A percentile compares a stretch with the other conserved stretches of the same genome.
phyloP scores from a whole-genome alignment of 2,113 vertebrate species.

The Larimichthys polyactis region DNA sequence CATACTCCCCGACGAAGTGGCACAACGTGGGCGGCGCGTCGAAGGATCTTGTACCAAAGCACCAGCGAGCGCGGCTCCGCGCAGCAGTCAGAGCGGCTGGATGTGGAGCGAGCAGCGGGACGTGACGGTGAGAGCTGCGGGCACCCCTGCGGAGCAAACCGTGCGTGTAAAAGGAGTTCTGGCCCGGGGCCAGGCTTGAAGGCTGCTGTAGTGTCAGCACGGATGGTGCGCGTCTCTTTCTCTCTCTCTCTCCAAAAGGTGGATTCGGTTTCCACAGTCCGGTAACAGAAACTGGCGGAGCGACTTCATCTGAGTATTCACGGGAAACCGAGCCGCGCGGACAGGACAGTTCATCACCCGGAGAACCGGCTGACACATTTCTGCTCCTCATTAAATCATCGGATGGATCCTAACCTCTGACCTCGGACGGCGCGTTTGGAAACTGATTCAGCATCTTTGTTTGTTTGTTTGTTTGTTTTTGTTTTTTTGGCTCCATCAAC shows the following conservation, averaged over 20 bases:
- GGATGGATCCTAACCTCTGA: neutral
- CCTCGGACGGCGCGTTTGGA: neutral
- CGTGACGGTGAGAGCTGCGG: neutral
- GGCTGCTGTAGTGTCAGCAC: neutral
- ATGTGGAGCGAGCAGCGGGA: neutral
- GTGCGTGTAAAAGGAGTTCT: slow-evolving; percentile 5
- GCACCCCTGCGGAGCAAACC: slow-evolving; percentile 22
- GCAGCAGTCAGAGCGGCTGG: slow-evolving; percentile 41
- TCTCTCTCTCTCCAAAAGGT: neutral
- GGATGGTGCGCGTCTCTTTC: slow-evolving; percentile 40
- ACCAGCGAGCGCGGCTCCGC: slow-evolving; percentile 9
- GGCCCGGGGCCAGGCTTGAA: neutral
- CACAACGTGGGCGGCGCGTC: slow-evolving; percentile 76
- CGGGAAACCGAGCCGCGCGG: neutral
- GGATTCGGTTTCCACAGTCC: slow-evolving; percentile 37
- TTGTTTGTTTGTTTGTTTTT: too few species aligned
- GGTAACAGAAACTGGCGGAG: slow-evolving; percentile 23
- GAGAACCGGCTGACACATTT: slow-evolving; percentile 1
- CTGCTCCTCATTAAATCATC: neutral
- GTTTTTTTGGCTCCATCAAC: too few species aligned
- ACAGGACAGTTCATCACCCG: slow-evolving; percentile 20
- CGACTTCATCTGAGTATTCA: slow-evolving; percentile 17
- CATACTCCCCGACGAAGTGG: slow-evolving; percentile 32
- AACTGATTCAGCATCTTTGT: neutral
- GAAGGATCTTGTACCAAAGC: slow-evolving; percentile 18